phyloP scores from a whole-genome alignment of 92 coral and sea anemone genomes.

The Actinostola sp. region DNA sequence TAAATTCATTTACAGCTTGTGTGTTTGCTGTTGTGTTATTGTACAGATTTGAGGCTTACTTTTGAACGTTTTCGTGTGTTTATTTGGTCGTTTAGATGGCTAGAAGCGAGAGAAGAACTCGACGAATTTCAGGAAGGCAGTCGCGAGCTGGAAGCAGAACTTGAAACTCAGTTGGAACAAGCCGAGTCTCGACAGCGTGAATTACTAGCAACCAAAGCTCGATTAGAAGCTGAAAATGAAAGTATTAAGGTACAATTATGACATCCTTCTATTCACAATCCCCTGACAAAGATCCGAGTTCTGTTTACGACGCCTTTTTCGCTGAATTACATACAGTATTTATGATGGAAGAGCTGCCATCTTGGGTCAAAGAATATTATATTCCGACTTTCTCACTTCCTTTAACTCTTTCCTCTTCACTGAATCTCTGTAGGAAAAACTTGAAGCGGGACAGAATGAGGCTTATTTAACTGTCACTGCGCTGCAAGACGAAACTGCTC shows the following conservation, averaged over 20 bases:
- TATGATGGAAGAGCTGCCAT: conserved; percentile 39
- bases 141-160: conserved; percentile 96
- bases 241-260: conserved; percentile 77
- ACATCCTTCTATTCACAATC: background rate
- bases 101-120: conserved; percentile 98
- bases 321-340: conserved; percentile 70
- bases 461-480: conserved; percentile 96
- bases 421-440: conserved; percentile 80
- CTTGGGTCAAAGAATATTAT: conserved; percentile 39
- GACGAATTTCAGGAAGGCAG: conserved; percentile 99
- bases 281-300: conserved; percentile 20
- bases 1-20: conserved; percentile 20
- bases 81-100: conserved; percentile 76
- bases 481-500: conserved; percentile 96
- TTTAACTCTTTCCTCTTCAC: background rate
- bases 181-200: conserved; percentile 99
- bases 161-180: conserved; percentile 97
- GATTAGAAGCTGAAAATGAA: conserved; percentile 95
- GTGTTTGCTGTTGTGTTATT: conserved; percentile 3
- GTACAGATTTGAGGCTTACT: conserved; percentile 3
- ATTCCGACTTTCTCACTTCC: background rate
- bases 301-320: conserved; percentile 52
- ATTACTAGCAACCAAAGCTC: conserved; percentile 86
- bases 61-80: conserved; percentile 18
- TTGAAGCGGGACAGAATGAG: conserved; percentile 96